Percentiles rank a stretch among this genome's conserved stretches.
Evolutionary conservation across 2,113 vertebrate species (phyloP).

Genomic region (Melanocharis versteri): DNA sequence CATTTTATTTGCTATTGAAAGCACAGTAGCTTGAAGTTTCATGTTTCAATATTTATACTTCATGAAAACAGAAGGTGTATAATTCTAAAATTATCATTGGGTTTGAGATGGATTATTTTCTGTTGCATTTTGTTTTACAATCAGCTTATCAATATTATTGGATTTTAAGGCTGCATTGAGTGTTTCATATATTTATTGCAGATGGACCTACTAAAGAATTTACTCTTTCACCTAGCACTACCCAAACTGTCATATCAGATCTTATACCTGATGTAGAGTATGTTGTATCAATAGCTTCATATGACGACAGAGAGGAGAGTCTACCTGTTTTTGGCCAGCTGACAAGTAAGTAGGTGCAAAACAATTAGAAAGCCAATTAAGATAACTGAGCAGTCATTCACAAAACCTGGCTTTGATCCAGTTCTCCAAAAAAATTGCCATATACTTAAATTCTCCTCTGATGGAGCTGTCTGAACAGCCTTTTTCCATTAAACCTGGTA

Average conservation of each 20-base stretch:
- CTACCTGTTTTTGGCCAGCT: conserved; percentile 87
- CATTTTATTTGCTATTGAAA: not conserved
- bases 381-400: not conserved
- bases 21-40: not conserved
- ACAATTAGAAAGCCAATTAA: not conserved
- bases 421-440: not conserved
- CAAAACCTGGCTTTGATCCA: not conserved
- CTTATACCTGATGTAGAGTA: conserved; percentile 86
- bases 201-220: conserved; percentile 86
- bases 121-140: not conserved
- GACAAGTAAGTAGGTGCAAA: conserved; percentile 83
- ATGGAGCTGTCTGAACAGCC: not conserved
- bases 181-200: conserved; percentile 66
- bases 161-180: not conserved
- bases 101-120: not conserved
- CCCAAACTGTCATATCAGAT: conserved; percentile 83
- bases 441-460: not conserved
- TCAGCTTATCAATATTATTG: not conserved
- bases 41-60: not conserved
- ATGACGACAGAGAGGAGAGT: conserved; percentile 82
- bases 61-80: not conserved
- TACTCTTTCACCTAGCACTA: conserved; percentile 81
- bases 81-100: not conserved
- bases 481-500: not conserved
- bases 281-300: conserved; percentile 83